phyloP scores from a whole-genome alignment of 2,888 invertebrate species.

The Scelioninae gen. 1 region DNA sequence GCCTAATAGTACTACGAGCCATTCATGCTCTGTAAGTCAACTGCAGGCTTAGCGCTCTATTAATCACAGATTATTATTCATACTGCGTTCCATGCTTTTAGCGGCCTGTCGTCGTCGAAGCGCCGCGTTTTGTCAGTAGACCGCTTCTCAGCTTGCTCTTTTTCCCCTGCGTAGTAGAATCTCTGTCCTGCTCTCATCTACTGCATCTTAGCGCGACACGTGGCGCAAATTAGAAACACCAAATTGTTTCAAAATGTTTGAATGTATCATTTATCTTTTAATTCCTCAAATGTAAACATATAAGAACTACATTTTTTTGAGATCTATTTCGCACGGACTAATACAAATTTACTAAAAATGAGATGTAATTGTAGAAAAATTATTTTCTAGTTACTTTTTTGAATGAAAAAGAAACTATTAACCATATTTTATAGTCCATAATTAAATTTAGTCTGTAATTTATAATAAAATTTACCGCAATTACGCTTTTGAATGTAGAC shows the following conservation, averaged over 20 bases:
- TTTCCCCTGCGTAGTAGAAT: constrained; percentile 39
- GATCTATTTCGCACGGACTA: no score
- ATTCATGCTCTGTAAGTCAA: constrained; percentile 78
- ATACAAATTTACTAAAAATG: no score
- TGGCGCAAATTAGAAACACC: constrained; percentile 46
- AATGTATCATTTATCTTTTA: no score
- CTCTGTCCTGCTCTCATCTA: constrained; percentile 14
- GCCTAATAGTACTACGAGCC: constrained; percentile 79
- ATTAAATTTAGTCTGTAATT: no score
- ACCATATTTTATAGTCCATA: no score
- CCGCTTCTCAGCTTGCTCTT: constrained; percentile 67
- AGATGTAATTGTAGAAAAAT: no score
- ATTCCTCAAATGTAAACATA: no score
- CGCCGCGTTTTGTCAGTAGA: constrained; percentile 74
- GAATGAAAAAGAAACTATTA: no score
- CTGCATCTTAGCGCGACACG: constrained; percentile 67
- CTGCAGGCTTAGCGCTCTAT: constrained; percentile 81
- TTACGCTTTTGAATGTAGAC: no score
- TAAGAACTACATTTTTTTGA: no score
- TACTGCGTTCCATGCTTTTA: constrained; percentile 73
- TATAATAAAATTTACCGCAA: no score
- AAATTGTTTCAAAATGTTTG: neutral
- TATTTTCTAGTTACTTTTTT: no score
- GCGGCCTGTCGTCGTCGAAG: constrained; percentile 70
- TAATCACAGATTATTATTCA: constrained; percentile 82